Evolutionary conservation across 2,888 invertebrate genomes (phyloP).

Genomic region (Parnassius smintheus): DNA sequence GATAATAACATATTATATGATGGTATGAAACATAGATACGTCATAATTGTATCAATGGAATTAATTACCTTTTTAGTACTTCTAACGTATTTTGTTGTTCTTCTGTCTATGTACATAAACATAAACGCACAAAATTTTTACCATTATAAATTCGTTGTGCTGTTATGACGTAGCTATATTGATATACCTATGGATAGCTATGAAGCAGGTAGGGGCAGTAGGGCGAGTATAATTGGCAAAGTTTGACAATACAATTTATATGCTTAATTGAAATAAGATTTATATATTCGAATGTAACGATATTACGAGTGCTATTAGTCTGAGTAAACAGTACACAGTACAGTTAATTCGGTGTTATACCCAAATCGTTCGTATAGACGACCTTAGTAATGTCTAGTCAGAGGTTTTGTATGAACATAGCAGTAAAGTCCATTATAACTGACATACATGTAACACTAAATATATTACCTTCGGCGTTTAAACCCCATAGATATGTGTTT

Average conservation of each 20-base stretch:
- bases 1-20: conserved; percentile 23
- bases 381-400: conserved; percentile 57
- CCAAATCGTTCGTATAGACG: conserved; percentile 11
- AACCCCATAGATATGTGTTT: not conserved
- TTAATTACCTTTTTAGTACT: too few species aligned
- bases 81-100: not conserved
- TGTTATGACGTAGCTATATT: conserved; percentile 20
- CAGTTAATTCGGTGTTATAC: conserved; percentile 15
- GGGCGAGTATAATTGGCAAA: conserved; percentile 74
- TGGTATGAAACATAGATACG: conserved; percentile 15
- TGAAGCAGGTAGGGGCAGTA: conserved; percentile 57
- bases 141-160: not conserved
- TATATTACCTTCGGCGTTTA: too few species aligned
- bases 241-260: conserved; percentile 73
- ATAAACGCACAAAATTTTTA: conserved; percentile 13
- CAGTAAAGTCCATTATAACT: too few species aligned
- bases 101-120: conserved; percentile 4
- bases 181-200: conserved; percentile 18
- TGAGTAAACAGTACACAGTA: conserved; percentile 10
- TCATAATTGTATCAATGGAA: conserved; percentile 8
- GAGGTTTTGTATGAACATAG: conserved; percentile 44
- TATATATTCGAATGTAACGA: conserved; percentile 31
- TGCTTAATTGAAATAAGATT: conserved; percentile 56
- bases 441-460: too few species aligned
- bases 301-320: conserved; percentile 30